phyloP scores from a whole-genome alignment of 1,140 invertebrate genomes.

The Chrysomallon squamiferum region DNA sequence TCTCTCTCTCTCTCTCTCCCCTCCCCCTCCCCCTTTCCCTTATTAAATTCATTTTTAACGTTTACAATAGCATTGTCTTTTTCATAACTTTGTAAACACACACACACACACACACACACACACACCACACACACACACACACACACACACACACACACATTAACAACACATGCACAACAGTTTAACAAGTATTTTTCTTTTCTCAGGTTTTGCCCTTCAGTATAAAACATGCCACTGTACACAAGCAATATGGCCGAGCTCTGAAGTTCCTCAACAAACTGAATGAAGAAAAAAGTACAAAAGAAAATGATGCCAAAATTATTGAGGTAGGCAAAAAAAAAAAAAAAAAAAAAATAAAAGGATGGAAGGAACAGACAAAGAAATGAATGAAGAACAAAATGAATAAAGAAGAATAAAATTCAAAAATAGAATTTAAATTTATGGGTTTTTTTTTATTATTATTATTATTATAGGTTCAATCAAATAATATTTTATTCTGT shows the following conservation, averaged over 20 bases:
- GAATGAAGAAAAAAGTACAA: constrained; percentile 80
- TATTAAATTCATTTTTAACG: too few species aligned
- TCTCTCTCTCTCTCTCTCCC: too few species aligned
- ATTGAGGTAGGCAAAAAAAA: constrained; percentile 65
- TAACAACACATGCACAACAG: too few species aligned
- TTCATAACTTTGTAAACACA: too few species aligned
- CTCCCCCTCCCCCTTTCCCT: too few species aligned
- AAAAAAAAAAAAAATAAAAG: too few species aligned
- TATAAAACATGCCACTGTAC: constrained; percentile 80
- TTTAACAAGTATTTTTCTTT: too few species aligned
- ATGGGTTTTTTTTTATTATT: background rate
- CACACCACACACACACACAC: too few species aligned
- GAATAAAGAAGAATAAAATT: background rate
- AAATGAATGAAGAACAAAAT: background rate
- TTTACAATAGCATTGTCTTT: too few species aligned
- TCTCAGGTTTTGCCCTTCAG: constrained; percentile 75
- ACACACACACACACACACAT: too few species aligned
- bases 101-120: too few species aligned
- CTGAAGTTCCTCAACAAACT: constrained; percentile 78
- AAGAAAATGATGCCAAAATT: constrained; percentile 77
- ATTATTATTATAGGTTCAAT: background rate
- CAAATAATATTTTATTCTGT: background rate
- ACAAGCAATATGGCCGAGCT: constrained; percentile 81
- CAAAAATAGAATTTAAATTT: background rate
- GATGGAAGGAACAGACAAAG: background rate